phyloP scores from a whole-genome alignment of 2,797 vertebrate species.

The Acipenser oxyrinchus region DNA sequence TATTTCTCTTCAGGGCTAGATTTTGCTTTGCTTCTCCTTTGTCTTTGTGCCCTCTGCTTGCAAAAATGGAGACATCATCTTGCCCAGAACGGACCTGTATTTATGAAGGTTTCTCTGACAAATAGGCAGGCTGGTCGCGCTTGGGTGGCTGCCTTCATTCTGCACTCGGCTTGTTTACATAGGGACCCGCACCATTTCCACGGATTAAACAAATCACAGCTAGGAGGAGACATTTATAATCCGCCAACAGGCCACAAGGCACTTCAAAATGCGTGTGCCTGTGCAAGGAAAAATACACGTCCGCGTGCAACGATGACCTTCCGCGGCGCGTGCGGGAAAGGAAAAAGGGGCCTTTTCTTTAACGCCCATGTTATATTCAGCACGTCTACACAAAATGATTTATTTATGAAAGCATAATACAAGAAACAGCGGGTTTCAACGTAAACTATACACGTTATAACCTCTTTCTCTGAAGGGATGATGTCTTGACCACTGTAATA shows the following conservation, averaged over 20 bases:
- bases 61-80: conserved; percentile 94
- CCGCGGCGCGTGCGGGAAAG: conserved; percentile 33
- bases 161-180: conserved; percentile 95
- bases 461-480: conserved; percentile 29
- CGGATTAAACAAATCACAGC: conserved; percentile 96
- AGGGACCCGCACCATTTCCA: conserved; percentile 87
- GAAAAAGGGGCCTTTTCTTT: conserved; percentile 24
- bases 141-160: conserved; percentile 84
- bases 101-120: conserved; percentile 91
- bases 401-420: conserved; percentile 16
- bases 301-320: conserved; percentile 75
- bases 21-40: conserved; percentile 54
- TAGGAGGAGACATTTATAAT: conserved; percentile 88
- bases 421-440: conserved; percentile 15
- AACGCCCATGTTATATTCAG: conserved; percentile 9
- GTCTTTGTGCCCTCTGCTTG: conserved; percentile 72
- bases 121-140: conserved; percentile 86
- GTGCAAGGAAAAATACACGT: conserved; percentile 61
- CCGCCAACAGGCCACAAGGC: conserved; percentile 83
- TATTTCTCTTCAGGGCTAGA: conserved; percentile 45
- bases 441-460: conserved; percentile 9
- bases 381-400: conserved; percentile 11
- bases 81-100: conserved; percentile 69
- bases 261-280: conserved; percentile 58
- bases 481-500: conserved; percentile 47